Evolutionary conservation across 2,113 vertebrate species (phyloP).

Genomic region (Tympanuchus pallidicinctus): DNA sequence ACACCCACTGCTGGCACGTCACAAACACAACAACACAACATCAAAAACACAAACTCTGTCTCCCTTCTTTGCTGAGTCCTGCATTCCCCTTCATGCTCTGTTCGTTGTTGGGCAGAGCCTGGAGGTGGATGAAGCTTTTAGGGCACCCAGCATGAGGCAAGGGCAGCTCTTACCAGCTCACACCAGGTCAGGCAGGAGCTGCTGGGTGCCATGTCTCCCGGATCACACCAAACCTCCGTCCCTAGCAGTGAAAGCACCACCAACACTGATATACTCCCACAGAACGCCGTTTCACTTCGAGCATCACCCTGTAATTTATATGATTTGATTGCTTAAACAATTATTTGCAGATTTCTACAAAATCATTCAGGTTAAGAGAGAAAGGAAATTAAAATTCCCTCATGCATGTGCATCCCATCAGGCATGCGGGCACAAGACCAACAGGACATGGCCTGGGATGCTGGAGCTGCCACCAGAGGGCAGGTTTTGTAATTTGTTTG

Average conservation of each 20-base stretch:
- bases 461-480: neutral
- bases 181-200: accelerated
- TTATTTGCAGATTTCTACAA: slow-evolving; percentile 39
- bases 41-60: neutral
- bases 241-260: neutral
- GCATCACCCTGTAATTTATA: slow-evolving; percentile 47
- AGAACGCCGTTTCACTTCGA: slow-evolving; percentile 15
- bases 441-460: accelerated
- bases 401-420: neutral
- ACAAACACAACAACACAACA: neutral
- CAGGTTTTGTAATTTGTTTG: slow-evolving; percentile 31
- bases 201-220: neutral
- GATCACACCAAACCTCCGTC: neutral
- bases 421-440: neutral
- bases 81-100: accelerated
- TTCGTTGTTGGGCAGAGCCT: neutral
- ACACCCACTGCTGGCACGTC: neutral
- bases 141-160: accelerated
- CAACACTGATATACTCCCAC: neutral
- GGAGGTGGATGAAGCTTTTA: neutral
- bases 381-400: slow-evolving; percentile 23
- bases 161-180: neutral
- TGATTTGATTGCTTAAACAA: slow-evolving; percentile 49
- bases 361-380: slow-evolving; percentile 19
- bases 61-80: neutral